These are phyloP conservation scores for Watsonalla binaria DNA, from an alignment of 2,888 invertebrate genomes.

Conservation along the genomic window DNA sequence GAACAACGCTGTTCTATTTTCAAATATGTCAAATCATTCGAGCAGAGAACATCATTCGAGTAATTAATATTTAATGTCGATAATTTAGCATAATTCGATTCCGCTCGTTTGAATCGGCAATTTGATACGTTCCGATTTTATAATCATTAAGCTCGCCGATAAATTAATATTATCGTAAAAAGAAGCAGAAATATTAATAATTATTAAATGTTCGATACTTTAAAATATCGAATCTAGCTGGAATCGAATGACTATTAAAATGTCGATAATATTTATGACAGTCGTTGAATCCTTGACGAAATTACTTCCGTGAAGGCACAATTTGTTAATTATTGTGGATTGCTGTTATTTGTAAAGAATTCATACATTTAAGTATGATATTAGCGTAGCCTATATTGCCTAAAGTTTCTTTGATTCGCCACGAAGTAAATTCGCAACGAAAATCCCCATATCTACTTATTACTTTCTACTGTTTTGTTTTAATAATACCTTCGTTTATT, in stretches of 20 bases:
- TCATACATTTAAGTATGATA: no score
- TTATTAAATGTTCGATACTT: not conserved
- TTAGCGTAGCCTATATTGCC: no score
- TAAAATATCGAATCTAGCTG: not conserved
- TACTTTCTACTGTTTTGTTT: no score
- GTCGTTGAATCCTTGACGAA: no score
- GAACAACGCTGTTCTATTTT: no score
- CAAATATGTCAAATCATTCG: not conserved
- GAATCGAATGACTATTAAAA: not conserved
- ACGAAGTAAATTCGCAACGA: no score
- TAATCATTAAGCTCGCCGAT: constrained; percentile 1
- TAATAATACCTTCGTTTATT: no score
- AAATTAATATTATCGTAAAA: not conserved
- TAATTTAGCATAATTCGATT: constrained; percentile 1
- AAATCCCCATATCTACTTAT: no score
- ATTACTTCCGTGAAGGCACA: no score
- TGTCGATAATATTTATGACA: not conserved
- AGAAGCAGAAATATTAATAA: not conserved
- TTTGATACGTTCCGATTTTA: not conserved
- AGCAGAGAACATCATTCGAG: not conserved
- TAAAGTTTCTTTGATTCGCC: no score
- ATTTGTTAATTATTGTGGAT: no score
- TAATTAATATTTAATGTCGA: not conserved
- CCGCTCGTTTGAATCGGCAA: not conserved
- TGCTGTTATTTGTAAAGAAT: no score